Evolutionary conservation across 2,113 vertebrate genomes (phyloP), one percentile per base, ranked within the genome.

Genomic region (Ictidomys tridecemlineatus): DNA sequence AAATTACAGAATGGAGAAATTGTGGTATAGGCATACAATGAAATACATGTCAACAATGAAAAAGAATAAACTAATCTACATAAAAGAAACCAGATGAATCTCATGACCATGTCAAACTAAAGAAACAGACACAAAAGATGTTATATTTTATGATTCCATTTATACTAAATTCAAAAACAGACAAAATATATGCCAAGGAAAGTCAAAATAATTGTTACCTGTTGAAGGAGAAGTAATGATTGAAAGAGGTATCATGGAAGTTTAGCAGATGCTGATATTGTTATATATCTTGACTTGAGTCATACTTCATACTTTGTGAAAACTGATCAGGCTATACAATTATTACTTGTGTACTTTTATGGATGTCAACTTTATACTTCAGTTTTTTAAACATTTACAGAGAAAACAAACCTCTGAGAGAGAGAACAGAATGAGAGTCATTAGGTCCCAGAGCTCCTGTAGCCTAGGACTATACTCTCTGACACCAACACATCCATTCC

Each of bases 71-170:
- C 7, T 53, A 79, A 84, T 79, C 16, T 86, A 13, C 45, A 61
- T 28, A 72, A 32, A 85, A 93, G 53, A 85, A 95, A 95, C 89
- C 16, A 89, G 28, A 61, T 39, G 51, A 92, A 69, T 69, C 61
- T 85, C 69, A 85, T 78, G 48, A 92, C 86, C 24, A 89, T 20
- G n/a, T 56, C 63, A 93, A 85, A 95, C 39, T 85, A 95, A 89
- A 88, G 61, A 95, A 77, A 20, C 11, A 73, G 24, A 89, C 45
- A 51, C 56, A 85, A 65, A 79, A 42, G 39, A 93, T 8, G 20
- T 70, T 86, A 87, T 77, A 65, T 32, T 70, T 20, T 67, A 87
- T 73, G 20, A 86, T 45, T 69, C 84, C 28, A 28, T 61, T 76
- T 26, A 89, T 45, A 85, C 65, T 74, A 70, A 73, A 24, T 45